These are phyloP conservation scores for Acyrthosiphon pisum DNA, from an alignment of 1,140 invertebrate genomes.

Conservation along the genomic window DNA sequence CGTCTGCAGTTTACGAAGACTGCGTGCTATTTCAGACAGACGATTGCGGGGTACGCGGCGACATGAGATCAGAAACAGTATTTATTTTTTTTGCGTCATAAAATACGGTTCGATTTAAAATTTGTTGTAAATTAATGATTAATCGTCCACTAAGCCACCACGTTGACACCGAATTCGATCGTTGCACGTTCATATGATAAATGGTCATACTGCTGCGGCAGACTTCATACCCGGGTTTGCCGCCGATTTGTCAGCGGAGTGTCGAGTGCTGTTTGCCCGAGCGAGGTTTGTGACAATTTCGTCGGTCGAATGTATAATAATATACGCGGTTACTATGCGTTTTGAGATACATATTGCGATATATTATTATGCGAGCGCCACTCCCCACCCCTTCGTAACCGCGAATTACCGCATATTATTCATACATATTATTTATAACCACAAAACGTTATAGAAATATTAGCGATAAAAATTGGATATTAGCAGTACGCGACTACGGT, in stretches of 20 bases:
- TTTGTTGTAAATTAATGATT: not conserved
- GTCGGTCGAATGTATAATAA: not conserved
- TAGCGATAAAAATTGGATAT: not conserved
- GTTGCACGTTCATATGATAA: not conserved
- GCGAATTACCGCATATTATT: not conserved
- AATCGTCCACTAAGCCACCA: not conserved
- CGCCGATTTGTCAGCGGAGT: not conserved
- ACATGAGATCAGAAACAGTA: not conserved
- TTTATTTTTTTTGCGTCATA: not conserved
- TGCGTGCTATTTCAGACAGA: not conserved
- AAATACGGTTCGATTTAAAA: not conserved
- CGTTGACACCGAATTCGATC: not conserved
- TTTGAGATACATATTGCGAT: not conserved
- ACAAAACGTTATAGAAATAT: not conserved
- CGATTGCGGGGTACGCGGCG: not conserved
- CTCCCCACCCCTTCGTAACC: not conserved
- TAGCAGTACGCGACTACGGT: not conserved
- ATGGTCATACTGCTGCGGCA: not conserved
- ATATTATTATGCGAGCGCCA: too few relatives aligned
- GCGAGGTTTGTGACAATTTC: not conserved
- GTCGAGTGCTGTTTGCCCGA: not conserved
- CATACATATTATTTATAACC: not conserved
- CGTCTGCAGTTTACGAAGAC: not conserved
- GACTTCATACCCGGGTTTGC: not conserved
- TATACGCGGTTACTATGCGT: not conserved